Evolutionary conservation across 2,113 vertebrate species (phyloP).

Genomic region (Nymphicus hollandicus): DNA sequence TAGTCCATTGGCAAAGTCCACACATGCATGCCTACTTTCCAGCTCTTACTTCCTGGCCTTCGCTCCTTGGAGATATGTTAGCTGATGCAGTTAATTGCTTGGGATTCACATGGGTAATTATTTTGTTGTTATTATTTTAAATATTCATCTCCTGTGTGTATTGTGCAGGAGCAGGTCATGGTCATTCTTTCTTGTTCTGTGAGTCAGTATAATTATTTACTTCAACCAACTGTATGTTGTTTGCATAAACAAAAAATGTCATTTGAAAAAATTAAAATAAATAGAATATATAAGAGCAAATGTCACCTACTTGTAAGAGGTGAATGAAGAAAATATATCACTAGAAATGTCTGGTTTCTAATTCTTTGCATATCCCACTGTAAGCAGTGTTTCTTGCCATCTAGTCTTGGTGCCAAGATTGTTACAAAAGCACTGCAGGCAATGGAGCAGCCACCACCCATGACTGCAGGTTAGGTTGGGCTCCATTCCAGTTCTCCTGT

Average conservation of each 20-base stretch:
- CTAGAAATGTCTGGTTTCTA: not conserved
- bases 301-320: not conserved
- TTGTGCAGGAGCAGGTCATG: not conserved
- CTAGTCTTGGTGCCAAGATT: not conserved
- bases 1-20: slow-evolving; percentile 98
- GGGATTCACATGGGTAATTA: slow-evolving; percentile 94
- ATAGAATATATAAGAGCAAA: not conserved
- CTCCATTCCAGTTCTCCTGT: not conserved
- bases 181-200: not conserved
- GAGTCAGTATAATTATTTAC: not conserved
- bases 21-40: slow-evolving; percentile 98
- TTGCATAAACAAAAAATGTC: not conserved
- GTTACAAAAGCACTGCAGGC: not conserved
- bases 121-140: not conserved
- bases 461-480: not conserved
- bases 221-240: not conserved
- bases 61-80: slow-evolving; percentile 94
- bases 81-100: slow-evolving; percentile 96
- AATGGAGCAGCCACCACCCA: not conserved
- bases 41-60: slow-evolving; percentile 93
- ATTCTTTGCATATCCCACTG: not conserved
- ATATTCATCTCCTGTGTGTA: not conserved
- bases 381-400: not conserved
- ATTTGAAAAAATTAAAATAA: not conserved
- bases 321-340: not conserved